Conservation (phyloP, 2,888 invertebrate species). For the Synergus umbraculus region DNA sequence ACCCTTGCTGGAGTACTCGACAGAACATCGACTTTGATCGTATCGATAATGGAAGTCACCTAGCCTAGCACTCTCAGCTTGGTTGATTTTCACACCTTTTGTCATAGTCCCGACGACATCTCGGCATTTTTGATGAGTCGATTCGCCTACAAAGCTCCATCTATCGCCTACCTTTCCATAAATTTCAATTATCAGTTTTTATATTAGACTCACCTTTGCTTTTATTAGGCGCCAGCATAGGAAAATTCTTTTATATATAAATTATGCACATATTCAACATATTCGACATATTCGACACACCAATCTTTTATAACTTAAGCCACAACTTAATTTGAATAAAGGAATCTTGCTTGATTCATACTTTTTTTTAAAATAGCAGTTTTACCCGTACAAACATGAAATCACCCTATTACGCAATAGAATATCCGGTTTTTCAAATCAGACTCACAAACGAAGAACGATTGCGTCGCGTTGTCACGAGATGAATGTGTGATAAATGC, state of each 20-base stretch:
- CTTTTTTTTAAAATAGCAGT: too few species aligned
- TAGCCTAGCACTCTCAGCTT: constrained; percentile 2
- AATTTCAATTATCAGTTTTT: constrained; percentile 1
- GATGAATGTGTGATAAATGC: neutral
- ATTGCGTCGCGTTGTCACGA: too few species aligned
- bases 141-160: neutral
- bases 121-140: neutral
- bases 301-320: too few species aligned
- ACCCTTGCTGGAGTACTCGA: constrained; percentile 4
- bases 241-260: neutral
- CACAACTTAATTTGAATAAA: too few species aligned
- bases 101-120: neutral
- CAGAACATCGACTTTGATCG: constrained; percentile 26
- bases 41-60: constrained; percentile 19
- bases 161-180: neutral
- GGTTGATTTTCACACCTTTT: neutral
- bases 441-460: too few species aligned
- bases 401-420: too few species aligned
- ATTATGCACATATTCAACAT: too few species aligned
- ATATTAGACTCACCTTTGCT: neutral
- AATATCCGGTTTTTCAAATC: too few species aligned
- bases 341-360: too few species aligned
- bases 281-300: too few species aligned
- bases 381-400: too few species aligned
- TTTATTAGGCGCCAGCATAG: neutral